Percentiles rank a stretch among this genome's conserved stretches.
These are phyloP conservation scores for Porites lutea DNA, from an alignment of 64 coral and sea anemone species.

Conservation along the genomic window DNA sequence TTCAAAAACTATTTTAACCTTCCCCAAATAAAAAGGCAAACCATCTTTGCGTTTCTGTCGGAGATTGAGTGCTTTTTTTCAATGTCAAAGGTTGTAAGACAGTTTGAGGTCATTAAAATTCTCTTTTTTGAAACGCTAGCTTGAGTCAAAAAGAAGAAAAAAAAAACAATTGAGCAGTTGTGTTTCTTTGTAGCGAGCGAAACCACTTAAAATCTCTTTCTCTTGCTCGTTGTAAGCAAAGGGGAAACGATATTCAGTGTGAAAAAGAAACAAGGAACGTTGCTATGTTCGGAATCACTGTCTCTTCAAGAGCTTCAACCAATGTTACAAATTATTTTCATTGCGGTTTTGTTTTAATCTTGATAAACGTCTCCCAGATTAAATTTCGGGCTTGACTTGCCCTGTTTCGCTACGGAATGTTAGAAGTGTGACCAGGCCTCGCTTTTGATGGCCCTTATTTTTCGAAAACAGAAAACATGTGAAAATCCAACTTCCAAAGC, in stretches of 20 bases:
- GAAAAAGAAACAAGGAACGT: neutral
- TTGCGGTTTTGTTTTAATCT: slow-evolving; percentile 60
- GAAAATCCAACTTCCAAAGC: neutral
- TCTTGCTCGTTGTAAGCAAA: neutral
- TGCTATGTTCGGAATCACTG: neutral
- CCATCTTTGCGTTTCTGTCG: neutral
- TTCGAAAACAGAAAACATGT: neutral
- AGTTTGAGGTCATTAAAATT: slow-evolving; percentile 34
- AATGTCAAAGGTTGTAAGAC: neutral
- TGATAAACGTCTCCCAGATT: slow-evolving; percentile 20
- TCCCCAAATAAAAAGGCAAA: neutral
- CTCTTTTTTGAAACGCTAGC: slow-evolving; percentile 37
- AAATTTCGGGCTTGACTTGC: slow-evolving; percentile 31
- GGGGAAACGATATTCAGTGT: neutral
- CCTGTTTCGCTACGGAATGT: neutral
- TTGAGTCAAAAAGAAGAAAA: slow-evolving; percentile 14
- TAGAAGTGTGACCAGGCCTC: too few species aligned
- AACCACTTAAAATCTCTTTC: neutral
- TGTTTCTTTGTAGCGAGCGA: too few species aligned
- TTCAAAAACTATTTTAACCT: neutral
- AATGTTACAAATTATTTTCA: slow-evolving; percentile 60
- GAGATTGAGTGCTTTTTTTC: neutral
- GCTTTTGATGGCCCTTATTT: neutral
- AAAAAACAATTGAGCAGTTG: slow-evolving; percentile 17
- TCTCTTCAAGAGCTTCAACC: slow-evolving; percentile 1